These are phyloP conservation scores for Digitonthophagus gazella DNA, from an alignment of 2,888 invertebrate species.

Conservation along the genomic window DNA sequence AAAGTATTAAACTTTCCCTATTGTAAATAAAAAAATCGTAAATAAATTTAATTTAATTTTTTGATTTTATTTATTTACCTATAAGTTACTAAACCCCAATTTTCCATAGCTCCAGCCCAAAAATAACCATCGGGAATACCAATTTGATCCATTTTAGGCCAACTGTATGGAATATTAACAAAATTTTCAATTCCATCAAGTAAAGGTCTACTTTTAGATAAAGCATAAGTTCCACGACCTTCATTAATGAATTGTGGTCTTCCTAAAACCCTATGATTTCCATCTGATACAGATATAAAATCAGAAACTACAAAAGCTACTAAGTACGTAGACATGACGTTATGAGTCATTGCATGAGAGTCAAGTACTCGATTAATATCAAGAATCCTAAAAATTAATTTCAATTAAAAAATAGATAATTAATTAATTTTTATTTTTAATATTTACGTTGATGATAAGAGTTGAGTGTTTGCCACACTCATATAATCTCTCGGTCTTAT, in stretches of 20 bases:
- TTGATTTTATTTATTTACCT: slow-evolving; percentile 48
- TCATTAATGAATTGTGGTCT: slow-evolving; percentile 40
- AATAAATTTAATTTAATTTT: too few species aligned
- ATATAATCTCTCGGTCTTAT: slow-evolving; percentile 32
- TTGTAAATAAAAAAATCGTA: too few species aligned
- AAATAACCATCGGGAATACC: slow-evolving; percentile 74
- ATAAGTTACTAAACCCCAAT: slow-evolving; percentile 88
- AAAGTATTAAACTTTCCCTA: slow-evolving; percentile 22
- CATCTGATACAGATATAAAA: slow-evolving; percentile 40
- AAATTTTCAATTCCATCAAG: slow-evolving; percentile 56
- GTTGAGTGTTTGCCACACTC: slow-evolving; percentile 16
- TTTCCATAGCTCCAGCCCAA: slow-evolving; percentile 86
- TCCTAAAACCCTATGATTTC: slow-evolving; percentile 38
- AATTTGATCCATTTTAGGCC: slow-evolving; percentile 71
- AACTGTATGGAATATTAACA: slow-evolving; percentile 55
- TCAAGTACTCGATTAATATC: slow-evolving; percentile 1
- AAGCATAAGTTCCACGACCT: slow-evolving; percentile 48
- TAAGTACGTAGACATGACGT: slow-evolving; percentile 72
- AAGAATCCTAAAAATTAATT: slow-evolving; percentile 8
- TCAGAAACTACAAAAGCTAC: slow-evolving; percentile 74
- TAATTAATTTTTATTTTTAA: too few species aligned
- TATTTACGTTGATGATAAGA: too few species aligned
- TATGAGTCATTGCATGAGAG: neutral
- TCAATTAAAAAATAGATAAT: too few species aligned
- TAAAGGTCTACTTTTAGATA: slow-evolving; percentile 50